phyloP scores from a whole-genome alignment of 2,888 invertebrate genomes.

The Sphaerophoria taeniata region DNA sequence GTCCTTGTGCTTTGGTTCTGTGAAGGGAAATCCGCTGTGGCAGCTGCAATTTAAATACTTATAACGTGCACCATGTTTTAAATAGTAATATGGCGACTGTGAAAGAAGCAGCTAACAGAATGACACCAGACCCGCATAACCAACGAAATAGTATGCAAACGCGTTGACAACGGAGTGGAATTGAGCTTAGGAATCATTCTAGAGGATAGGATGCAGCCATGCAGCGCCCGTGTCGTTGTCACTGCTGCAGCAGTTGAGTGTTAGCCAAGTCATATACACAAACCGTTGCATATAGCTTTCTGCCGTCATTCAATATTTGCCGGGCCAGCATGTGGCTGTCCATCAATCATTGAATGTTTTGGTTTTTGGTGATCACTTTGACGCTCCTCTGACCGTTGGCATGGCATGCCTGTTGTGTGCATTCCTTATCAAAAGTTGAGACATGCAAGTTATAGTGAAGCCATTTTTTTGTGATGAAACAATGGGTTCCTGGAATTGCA shows the following conservation, averaged over 20 bases:
- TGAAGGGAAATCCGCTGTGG: slow-evolving; percentile 42
- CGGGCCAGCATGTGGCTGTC: slow-evolving; percentile 34
- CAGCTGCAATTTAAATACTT: slow-evolving; percentile 20
- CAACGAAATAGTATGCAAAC: background rate
- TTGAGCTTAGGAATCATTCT: background rate
- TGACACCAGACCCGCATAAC: background rate
- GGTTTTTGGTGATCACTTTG: background rate
- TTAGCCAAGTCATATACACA: slow-evolving; percentile 43
- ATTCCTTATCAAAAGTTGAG: background rate
- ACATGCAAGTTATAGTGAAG: too few relatives aligned
- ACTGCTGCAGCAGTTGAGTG: background rate
- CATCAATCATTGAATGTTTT: slow-evolving; percentile 33
- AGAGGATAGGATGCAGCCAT: background rate
- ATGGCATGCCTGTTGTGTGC: background rate
- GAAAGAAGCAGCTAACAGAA: background rate
- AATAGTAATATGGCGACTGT: background rate
- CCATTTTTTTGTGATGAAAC: too few relatives aligned
- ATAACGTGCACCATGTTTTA: background rate
- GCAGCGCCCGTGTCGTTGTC: too few relatives aligned
- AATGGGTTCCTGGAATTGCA: too few relatives aligned
- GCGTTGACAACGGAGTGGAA: background rate
- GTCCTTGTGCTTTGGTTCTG: slow-evolving; percentile 31
- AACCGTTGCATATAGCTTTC: slow-evolving; percentile 46
- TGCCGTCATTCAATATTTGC: slow-evolving; percentile 45
- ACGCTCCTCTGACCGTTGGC: background rate